Evolutionary conservation across 92 coral and sea anemone species (phyloP).

Genomic region (Ricordea florida): DNA sequence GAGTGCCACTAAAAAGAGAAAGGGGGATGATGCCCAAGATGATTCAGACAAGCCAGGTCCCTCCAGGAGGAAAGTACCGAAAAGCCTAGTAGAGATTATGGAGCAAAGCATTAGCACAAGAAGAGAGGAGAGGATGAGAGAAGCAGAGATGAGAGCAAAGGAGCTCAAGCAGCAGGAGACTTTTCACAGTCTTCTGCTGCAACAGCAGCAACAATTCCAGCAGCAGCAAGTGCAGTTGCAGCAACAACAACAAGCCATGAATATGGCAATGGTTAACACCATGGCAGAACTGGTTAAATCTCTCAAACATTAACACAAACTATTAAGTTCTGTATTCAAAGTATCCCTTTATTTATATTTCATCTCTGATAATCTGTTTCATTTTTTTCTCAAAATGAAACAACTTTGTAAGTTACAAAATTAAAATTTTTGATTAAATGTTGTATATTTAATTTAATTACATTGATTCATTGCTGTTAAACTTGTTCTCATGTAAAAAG

Average conservation of each 20-base stretch:
- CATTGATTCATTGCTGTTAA: too few species aligned
- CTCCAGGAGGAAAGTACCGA: constrained; percentile 30
- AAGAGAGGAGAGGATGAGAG: constrained; percentile 4
- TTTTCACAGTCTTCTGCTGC: constrained; percentile 12
- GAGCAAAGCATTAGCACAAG: constrained; percentile 16
- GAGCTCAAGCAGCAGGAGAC: constrained; percentile 15
- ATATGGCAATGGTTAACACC: constrained; percentile 37
- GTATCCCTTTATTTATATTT: too few species aligned
- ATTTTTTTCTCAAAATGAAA: too few species aligned
- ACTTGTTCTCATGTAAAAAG: too few species aligned
- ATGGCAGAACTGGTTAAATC: constrained; percentile 31
- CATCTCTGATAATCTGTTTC: too few species aligned
- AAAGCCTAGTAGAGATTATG: constrained; percentile 40
- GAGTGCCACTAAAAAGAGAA: constrained; percentile 34
- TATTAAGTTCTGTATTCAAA: too few species aligned
- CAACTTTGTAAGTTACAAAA: too few species aligned
- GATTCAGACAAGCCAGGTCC: constrained; percentile 26
- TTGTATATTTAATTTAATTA: too few species aligned
- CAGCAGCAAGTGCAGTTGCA: constrained; percentile 18
- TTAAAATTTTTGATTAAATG: too few species aligned
- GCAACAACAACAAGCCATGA: constrained; percentile 20
- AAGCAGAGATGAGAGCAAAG: constrained; percentile 15
- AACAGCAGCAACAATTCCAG: constrained; percentile 22
- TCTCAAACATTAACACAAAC: too few species aligned
- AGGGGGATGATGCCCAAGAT: constrained; percentile 16